Conservation (phyloP, 2,888 invertebrate genomes). For the Ichneumoninae sp. region DNA sequence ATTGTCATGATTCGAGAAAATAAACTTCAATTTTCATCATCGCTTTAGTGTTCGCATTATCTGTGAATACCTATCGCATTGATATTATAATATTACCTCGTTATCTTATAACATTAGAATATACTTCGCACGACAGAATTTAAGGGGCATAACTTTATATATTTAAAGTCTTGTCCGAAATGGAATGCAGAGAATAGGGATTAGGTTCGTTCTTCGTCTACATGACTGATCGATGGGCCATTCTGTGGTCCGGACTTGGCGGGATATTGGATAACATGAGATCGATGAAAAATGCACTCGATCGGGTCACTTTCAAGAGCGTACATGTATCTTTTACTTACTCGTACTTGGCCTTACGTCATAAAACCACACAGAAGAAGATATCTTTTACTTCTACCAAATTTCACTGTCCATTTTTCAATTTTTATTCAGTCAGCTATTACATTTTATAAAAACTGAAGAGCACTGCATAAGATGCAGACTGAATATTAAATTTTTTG, state of each 20-base stretch:
- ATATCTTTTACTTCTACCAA: slow-evolving; percentile 45
- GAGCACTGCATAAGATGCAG: slow-evolving; percentile 19
- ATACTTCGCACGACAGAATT: background rate
- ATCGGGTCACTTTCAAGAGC: no score
- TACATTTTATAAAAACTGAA: slow-evolving; percentile 35
- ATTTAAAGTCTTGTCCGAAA: background rate
- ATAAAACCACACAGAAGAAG: background rate
- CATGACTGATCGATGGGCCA: no score
- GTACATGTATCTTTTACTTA: slow-evolving; percentile 14
- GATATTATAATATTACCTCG: background rate
- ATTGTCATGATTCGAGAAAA: slow-evolving; percentile 8
- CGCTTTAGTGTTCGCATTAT: slow-evolving; percentile 28
- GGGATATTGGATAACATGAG: background rate
- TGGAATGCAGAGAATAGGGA: background rate
- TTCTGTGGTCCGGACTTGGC: background rate
- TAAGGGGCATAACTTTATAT: no score
- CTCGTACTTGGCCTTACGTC: no score
- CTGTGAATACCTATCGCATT: slow-evolving; percentile 1
- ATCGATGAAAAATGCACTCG: no score
- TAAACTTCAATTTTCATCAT: background rate
- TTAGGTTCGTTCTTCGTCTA: no score
- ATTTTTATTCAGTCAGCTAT: slow-evolving; percentile 47
- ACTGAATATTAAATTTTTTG: slow-evolving; percentile 32
- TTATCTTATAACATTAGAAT: background rate
- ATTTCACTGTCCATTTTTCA: slow-evolving; percentile 33